A percentile compares a stretch with the other conserved stretches of the same genome.
Conservation (phyloP, 2,888 invertebrate genomes). For the Pachymerium ferrugineum region DNA sequence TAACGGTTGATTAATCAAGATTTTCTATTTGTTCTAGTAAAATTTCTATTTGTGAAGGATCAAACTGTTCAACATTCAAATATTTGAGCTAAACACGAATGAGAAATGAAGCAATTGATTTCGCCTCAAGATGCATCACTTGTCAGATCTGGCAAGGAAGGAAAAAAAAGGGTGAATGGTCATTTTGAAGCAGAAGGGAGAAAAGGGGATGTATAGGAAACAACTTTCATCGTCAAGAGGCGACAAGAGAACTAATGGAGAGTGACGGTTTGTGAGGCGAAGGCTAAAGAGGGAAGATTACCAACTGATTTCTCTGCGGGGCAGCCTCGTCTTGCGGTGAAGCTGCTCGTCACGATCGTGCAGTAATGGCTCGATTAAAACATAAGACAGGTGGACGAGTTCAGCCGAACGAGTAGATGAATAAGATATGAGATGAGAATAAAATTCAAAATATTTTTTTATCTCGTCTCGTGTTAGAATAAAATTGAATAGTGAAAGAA, state of each 20-base stretch:
- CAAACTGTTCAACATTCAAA: slow-evolving; percentile 19
- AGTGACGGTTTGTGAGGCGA: slow-evolving; percentile 25
- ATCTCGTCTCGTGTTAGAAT: not conserved
- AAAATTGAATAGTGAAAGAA: not conserved
- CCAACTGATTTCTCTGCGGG: slow-evolving; percentile 25
- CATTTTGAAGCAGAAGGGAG: not conserved
- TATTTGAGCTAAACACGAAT: not conserved
- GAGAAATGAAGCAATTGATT: not conserved
- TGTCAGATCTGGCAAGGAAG: not conserved
- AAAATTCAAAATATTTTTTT: not conserved
- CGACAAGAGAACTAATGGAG: slow-evolving; percentile 11
- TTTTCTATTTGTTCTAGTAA: not conserved
- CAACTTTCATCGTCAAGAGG: slow-evolving; percentile 5
- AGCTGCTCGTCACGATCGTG: slow-evolving; percentile 15
- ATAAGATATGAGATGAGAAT: not conserved
- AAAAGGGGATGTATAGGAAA: not conserved
- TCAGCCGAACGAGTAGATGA: not conserved
- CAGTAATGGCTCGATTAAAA: slow-evolving; percentile 23
- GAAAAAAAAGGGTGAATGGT: not conserved
- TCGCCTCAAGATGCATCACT: not conserved
- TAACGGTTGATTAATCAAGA: not conserved
- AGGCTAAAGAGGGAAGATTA: slow-evolving; percentile 25
- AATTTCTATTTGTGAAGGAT: not conserved
- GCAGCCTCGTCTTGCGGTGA: slow-evolving; percentile 17
- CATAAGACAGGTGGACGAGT: not conserved